Evolutionary conservation across 2,113 vertebrate genomes (phyloP), one percentile per base, ranked within the genome.

Genomic region (Coryphaenoides rupestris): DNA sequence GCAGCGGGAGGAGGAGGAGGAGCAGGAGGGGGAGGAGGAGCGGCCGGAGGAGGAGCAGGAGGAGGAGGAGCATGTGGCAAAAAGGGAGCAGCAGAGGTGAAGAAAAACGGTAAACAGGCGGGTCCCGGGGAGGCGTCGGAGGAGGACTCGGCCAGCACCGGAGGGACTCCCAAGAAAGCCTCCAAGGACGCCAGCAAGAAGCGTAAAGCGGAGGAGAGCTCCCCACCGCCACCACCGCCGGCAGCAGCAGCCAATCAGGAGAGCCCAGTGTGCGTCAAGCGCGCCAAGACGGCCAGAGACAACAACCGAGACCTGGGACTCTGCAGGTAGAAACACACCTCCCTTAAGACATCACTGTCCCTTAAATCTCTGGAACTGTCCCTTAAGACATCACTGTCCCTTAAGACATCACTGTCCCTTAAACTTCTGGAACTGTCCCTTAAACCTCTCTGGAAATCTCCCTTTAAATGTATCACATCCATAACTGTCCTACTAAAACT

Each of bases 271-370:
- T 88, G 91, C 76, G 73, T 93, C 63, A 99, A 99, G 76, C 93
- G 95, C 83, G 91, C 93, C 70, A 96, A 94, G 86, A 92, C 90
- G 0, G 86, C 91, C 19, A 75, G 89, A 91, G 97, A 99, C 84
- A 96, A 98, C 71, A 90, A 92, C 80, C 92, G 95, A 81, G 96
- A 99, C 84, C 84, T 98, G 76, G 88, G 94, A 75, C 74, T 97
- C 58, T 98, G 96, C 95, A 96, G 97, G 97, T 98, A 40, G 33
- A 40, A 12, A 40, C 9, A 40, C 33, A 12, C 33, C 33, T 40
- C 33, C 33, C 33, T 40, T 7, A 12, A 40, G 33, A 40, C 33
- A 40, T 40, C 10, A 10, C 10, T 40, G 33, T 7, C 33, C 33
- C 13, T 12, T 40, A 12, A 40, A 2, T 40, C 33, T 40, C 33